Conservation (phyloP, 2,888 invertebrate genomes). For the Diaprepes abbreviatus region DNA sequence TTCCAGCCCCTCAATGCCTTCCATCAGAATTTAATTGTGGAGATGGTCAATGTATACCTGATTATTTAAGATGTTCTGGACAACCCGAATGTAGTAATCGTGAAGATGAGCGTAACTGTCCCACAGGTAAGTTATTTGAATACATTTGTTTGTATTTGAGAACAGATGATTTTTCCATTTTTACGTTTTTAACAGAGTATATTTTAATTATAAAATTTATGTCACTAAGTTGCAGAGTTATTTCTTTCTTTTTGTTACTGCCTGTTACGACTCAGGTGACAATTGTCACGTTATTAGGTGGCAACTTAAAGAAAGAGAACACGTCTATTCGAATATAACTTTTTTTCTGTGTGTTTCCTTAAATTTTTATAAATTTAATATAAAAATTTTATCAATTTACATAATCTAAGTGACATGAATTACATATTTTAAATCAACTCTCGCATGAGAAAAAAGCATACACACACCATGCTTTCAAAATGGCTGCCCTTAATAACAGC, state of each 20-base stretch:
- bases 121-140: slow-evolving; percentile 43
- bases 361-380: no score
- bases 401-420: neutral
- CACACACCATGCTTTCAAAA: slow-evolving; percentile 28
- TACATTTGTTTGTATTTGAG: neutral
- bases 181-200: neutral
- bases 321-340: no score
- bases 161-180: neutral
- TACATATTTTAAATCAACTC: neutral
- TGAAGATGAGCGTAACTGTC: slow-evolving; percentile 72
- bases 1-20: slow-evolving; percentile 58
- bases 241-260: no score
- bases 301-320: no score
- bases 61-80: slow-evolving; percentile 72
- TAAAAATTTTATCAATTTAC: no score
- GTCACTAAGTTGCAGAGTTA: no score
- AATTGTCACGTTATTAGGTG: no score
- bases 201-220: neutral
- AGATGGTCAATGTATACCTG: slow-evolving; percentile 72
- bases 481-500: slow-evolving; percentile 41
- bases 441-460: slow-evolving; percentile 29
- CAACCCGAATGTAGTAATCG: slow-evolving; percentile 72
- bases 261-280: no score
- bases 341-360: no score
- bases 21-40: slow-evolving; percentile 69